phyloP scores from a whole-genome alignment of 1,140 invertebrate genomes.

The Littorina saxatilis region DNA sequence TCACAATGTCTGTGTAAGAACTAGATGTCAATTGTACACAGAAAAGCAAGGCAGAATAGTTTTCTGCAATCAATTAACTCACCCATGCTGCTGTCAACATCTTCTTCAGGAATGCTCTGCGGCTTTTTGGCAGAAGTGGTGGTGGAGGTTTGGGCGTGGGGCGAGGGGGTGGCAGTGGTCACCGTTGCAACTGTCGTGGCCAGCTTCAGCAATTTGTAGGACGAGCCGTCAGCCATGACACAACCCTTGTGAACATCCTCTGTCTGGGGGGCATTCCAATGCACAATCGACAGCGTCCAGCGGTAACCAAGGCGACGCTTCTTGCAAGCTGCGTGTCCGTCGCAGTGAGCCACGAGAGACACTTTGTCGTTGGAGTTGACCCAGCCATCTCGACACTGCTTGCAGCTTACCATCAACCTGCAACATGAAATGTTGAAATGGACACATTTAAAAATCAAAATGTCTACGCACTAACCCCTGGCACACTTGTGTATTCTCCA shows the following conservation, averaged over 20 bases:
- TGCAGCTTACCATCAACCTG: slow-evolving; percentile 37
- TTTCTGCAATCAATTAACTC: too few species aligned
- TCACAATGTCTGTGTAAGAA: too few species aligned
- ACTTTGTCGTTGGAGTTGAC: slow-evolving; percentile 50
- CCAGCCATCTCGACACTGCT: slow-evolving; percentile 34
- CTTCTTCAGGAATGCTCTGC: too few species aligned
- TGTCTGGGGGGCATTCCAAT: not conserved
- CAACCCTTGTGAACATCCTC: slow-evolving; percentile 36
- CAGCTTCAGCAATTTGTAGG: slow-evolving; percentile 18
- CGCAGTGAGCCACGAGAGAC: slow-evolving; percentile 35
- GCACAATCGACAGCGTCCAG: slow-evolving; percentile 38
- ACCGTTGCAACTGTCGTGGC: not conserved
- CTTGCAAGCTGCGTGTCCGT: slow-evolving; percentile 1
- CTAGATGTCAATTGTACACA: too few species aligned
- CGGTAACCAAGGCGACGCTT: slow-evolving; percentile 21
- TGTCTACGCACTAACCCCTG: too few species aligned
- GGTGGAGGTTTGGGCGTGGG: slow-evolving; percentile 11
- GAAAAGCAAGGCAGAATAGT: too few species aligned
- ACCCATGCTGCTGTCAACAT: too few species aligned
- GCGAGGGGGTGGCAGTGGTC: not conserved
- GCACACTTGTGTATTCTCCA: too few species aligned
- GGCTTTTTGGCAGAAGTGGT: too few species aligned
- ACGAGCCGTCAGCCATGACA: slow-evolving; percentile 45
- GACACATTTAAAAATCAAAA: too few species aligned
- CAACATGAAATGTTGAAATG: not conserved